Evolutionary conservation across 35 echinoderm and acorn worm genomes (phyloP).

Genomic region (Apostichopus japonicus): DNA sequence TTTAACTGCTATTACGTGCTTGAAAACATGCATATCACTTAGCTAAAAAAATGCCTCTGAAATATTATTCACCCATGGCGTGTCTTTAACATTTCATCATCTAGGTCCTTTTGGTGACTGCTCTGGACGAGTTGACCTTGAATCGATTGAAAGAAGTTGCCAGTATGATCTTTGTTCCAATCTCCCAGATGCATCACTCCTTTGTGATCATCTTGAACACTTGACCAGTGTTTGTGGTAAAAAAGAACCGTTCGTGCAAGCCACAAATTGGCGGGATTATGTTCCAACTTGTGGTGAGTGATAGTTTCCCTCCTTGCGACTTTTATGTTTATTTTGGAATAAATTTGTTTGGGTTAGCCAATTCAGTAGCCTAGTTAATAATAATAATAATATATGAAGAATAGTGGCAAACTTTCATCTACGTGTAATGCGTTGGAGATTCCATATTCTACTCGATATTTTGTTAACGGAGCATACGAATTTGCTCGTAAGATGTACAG

Average conservation of each 20-base stretch:
- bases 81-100: too few species aligned
- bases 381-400: neutral
- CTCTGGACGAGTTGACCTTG: neutral
- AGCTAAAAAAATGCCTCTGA: too few species aligned
- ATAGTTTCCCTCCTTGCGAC: neutral
- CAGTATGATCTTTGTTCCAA: conserved; percentile 1
- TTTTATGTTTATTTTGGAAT: neutral
- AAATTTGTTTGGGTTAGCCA: neutral
- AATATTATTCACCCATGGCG: too few species aligned
- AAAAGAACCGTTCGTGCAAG: neutral
- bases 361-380: neutral
- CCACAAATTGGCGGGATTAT: neutral
- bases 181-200: neutral
- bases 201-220: conserved; percentile 29
- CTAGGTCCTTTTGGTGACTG: neutral
- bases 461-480: too few species aligned
- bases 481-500: too few species aligned
- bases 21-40: too few species aligned
- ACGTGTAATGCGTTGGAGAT: neutral
- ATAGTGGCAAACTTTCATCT: neutral
- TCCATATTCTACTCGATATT: too few species aligned
- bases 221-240: neutral
- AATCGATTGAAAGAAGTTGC: neutral
- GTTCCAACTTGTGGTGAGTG: conserved; percentile 14
- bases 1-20: too few species aligned